A percentile compares a stretch with the other conserved stretches of the same genome.
These are phyloP conservation scores for Thunnus thynnus DNA, from an alignment of 2,113 vertebrate genomes.

Conservation along the genomic window DNA sequence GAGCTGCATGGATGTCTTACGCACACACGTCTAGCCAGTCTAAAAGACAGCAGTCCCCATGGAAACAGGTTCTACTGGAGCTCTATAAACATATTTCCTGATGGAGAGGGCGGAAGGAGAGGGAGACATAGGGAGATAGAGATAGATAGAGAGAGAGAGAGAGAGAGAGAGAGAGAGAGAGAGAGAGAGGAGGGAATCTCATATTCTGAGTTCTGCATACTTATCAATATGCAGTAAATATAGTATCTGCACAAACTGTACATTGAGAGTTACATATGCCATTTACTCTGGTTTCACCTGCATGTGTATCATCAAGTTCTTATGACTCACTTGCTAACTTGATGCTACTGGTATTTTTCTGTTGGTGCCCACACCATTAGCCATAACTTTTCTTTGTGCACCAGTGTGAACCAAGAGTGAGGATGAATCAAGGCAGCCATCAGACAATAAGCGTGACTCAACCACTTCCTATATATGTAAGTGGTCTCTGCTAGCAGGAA, in stretches of 20 bases:
- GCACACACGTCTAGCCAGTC: slow-evolving; percentile 53
- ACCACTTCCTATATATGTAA: background rate
- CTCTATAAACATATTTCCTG: slow-evolving; percentile 73
- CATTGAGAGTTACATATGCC: background rate
- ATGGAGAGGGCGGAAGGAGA: slow-evolving; percentile 6
- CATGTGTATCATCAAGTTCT: background rate
- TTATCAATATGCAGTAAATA: background rate
- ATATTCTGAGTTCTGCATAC: background rate
- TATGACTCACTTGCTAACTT: slow-evolving; percentile 36
- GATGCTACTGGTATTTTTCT: slow-evolving; percentile 26
- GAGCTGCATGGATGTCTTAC: slow-evolving; percentile 50
- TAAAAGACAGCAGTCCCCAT: slow-evolving; percentile 73
- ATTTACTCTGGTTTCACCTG: slow-evolving; percentile 10
- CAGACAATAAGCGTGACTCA: slow-evolving; percentile 51
- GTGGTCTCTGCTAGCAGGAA: slow-evolving; percentile 22
- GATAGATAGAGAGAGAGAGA: background rate
- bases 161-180: background rate
- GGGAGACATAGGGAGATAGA: background rate
- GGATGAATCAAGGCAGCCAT: slow-evolving; percentile 21
- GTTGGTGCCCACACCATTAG: background rate
- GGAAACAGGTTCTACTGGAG: slow-evolving; percentile 74
- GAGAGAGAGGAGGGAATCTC: background rate
- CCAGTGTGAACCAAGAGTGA: background rate
- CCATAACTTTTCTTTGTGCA: slow-evolving; percentile 14
- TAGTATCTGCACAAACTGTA: background rate